Evolutionary conservation across 2,113 vertebrate genomes (phyloP).

Genomic region (Panurus biarmicus): DNA sequence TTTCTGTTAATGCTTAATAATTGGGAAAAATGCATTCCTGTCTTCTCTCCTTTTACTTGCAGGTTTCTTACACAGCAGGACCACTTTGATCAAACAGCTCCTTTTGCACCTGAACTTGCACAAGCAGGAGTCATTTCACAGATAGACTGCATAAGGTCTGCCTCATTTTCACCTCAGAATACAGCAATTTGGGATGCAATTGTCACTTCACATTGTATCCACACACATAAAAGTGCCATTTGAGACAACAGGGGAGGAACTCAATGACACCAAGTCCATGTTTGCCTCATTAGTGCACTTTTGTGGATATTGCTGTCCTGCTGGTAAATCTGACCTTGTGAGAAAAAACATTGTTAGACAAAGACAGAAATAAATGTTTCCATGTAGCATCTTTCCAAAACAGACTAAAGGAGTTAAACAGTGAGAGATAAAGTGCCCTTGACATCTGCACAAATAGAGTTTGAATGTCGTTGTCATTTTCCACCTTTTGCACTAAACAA

Average conservation of each 20-base stretch:
- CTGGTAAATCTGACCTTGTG: neutral
- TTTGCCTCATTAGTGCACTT: neutral
- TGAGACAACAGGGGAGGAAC: neutral
- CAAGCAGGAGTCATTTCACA: neutral
- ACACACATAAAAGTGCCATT: neutral
- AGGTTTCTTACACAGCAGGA: neutral
- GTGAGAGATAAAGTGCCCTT: neutral
- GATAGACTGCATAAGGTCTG: neutral
- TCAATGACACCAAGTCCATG: neutral
- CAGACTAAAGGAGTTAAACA: neutral
- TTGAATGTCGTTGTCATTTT: neutral
- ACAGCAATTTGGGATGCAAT: neutral
- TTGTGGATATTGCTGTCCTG: neutral
- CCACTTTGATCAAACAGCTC: neutral
- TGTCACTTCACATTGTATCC: neutral
- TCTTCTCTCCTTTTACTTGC: neutral
- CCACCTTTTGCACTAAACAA: neutral
- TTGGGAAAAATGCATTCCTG: neutral
- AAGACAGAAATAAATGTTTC: conserved; percentile 52
- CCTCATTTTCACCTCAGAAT: neutral
- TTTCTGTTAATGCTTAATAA: neutral
- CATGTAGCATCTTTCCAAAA: conserved; percentile 48
- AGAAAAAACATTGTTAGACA: neutral
- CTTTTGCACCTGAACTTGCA: neutral
- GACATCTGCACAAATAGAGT: neutral